phyloP scores from a whole-genome alignment of 1,140 invertebrate species.

The Drosophila mojavensis region DNA sequence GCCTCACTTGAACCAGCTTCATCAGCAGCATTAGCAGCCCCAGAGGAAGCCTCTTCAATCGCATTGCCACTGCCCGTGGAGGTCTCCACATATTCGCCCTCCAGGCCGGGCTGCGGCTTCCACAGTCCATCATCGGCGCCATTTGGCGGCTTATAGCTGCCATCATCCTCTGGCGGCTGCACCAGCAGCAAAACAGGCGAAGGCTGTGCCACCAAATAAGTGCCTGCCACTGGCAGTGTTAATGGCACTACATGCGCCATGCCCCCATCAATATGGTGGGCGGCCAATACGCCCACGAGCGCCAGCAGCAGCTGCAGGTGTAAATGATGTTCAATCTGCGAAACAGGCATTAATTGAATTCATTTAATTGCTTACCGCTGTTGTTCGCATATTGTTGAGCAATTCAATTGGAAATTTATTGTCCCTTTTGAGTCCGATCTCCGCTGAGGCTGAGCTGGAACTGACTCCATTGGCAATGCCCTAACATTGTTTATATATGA shows the following conservation, averaged over 20 bases:
- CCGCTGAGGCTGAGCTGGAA: slow-evolving; percentile 33
- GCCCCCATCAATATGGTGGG: slow-evolving; percentile 19
- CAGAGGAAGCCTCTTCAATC: background rate
- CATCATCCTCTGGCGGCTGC: slow-evolving; percentile 65
- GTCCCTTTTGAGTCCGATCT: slow-evolving; percentile 47
- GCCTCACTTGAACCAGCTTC: slow-evolving; percentile 11
- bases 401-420: background rate
- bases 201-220: slow-evolving; percentile 53
- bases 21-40: background rate
- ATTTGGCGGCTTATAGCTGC: slow-evolving; percentile 59
- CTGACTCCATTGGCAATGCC: slow-evolving; percentile 54
- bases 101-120: slow-evolving; percentile 58
- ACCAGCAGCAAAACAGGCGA: slow-evolving; percentile 42
- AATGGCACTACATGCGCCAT: slow-evolving; percentile 45
- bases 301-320: slow-evolving; percentile 37
- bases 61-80: slow-evolving; percentile 14
- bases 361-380: slow-evolving; percentile 48
- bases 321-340: slow-evolving; percentile 10
- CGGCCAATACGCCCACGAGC: slow-evolving; percentile 41
- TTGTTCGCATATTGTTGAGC: slow-evolving; percentile 46
- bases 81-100: slow-evolving; percentile 55
- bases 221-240: slow-evolving; percentile 33
- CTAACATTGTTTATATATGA: slow-evolving; percentile 63
- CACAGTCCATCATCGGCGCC: slow-evolving; percentile 55
- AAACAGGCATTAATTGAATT: background rate